phyloP scores from a whole-genome alignment of 2,113 vertebrate species.

The Rhodinocichla rosea region DNA sequence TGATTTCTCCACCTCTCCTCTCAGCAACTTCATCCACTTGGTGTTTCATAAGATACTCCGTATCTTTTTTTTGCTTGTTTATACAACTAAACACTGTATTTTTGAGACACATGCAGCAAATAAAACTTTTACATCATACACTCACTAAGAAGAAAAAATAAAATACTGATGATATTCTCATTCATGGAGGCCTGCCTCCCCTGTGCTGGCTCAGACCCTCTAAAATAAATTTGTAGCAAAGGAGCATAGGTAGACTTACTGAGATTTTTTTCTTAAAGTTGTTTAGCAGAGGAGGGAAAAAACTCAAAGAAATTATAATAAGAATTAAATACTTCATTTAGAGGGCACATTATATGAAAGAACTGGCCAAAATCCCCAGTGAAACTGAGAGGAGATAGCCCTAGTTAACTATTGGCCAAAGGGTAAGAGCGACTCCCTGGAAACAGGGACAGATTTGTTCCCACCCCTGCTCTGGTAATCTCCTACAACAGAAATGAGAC shows the following conservation, averaged over 20 bases:
- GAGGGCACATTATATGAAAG: background rate
- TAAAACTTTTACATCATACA: background rate
- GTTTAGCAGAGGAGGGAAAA: background rate
- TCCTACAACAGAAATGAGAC: accelerated
- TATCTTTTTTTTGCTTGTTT: background rate
- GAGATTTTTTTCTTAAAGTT: background rate
- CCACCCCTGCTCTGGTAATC: background rate
- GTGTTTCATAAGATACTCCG: background rate
- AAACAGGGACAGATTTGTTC: background rate
- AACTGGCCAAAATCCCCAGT: background rate
- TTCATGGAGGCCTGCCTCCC: background rate
- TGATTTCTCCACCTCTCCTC: background rate
- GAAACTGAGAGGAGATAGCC: background rate
- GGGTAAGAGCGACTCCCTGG: background rate
- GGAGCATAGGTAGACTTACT: background rate
- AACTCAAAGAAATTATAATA: accelerated
- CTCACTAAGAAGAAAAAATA: background rate
- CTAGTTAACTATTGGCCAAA: background rate
- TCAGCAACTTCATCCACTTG: background rate
- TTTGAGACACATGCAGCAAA: background rate
- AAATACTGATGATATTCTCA: background rate
- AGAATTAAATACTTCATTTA: background rate
- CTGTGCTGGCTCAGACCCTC: background rate
- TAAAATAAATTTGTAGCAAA: background rate
- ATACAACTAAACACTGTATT: background rate